These are phyloP conservation scores for Ashinkailepas kermadecensis DNA, from an alignment of 2,888 invertebrate genomes.

Conservation along the genomic window DNA sequence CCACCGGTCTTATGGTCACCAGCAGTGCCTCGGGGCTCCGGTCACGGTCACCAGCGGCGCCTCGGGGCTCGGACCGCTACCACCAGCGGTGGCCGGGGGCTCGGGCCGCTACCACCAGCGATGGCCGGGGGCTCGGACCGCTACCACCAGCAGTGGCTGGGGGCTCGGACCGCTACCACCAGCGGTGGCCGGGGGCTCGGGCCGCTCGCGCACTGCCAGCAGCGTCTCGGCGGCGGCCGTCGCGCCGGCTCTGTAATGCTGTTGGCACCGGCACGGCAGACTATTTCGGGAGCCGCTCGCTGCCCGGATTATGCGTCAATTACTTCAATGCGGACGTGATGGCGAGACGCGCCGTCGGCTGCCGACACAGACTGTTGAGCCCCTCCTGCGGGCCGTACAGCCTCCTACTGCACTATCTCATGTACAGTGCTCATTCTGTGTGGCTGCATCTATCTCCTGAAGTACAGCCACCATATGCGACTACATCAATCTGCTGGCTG, in stretches of 20 bases:
- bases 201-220: neutral
- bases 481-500: too few relatives aligned
- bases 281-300: neutral
- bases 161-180: neutral
- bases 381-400: too few relatives aligned
- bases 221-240: neutral
- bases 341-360: too few relatives aligned
- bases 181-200: neutral
- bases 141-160: neutral
- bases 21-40: too few relatives aligned
- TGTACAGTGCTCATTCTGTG: too few relatives aligned
- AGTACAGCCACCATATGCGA: too few relatives aligned
- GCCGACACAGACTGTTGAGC: too few relatives aligned
- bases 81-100: neutral
- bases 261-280: neutral
- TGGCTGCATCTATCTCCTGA: too few relatives aligned
- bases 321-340: neutral
- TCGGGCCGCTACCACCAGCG: neutral
- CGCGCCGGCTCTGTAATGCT: neutral
- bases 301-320: slow-evolving; percentile 3
- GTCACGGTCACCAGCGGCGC: too few relatives aligned
- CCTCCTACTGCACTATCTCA: too few relatives aligned
- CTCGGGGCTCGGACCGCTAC: neutral
- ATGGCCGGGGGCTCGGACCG: neutral
- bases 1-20: too few relatives aligned